phyloP scores from a whole-genome alignment of 2,797 vertebrate species.

The Amblyraja radiata region DNA sequence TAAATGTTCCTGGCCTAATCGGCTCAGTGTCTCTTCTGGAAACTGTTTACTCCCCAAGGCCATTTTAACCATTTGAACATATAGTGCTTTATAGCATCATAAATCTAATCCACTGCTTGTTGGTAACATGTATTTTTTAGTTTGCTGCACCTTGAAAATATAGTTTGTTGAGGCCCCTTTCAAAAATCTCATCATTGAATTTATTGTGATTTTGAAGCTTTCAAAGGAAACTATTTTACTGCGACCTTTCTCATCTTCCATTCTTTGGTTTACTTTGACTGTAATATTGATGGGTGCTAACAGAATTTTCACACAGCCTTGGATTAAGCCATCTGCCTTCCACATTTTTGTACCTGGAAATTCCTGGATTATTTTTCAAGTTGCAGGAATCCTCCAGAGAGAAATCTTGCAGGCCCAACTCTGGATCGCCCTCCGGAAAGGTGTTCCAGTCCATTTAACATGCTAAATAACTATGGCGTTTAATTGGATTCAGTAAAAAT shows the following conservation, averaged over 20 bases:
- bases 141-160: background rate
- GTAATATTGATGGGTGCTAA: background rate
- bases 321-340: background rate
- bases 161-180: background rate
- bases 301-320: background rate
- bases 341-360: background rate
- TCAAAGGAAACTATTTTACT: background rate
- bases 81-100: background rate
- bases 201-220: background rate
- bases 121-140: background rate
- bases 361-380: background rate
- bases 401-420: background rate
- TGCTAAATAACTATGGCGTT: background rate
- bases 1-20: background rate
- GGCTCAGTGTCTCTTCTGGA: background rate
- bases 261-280: background rate
- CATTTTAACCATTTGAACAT: background rate
- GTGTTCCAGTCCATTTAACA: background rate
- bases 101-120: background rate
- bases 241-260: background rate
- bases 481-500: background rate
- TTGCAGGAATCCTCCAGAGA: background rate
- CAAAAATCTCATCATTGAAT: background rate
- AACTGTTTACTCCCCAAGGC: background rate
- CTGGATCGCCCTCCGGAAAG: background rate